Evolutionary conservation across 2,888 invertebrate species (phyloP), one percentile per base, ranked within the genome.

Genomic region (Zygogramma bicolorata): DNA sequence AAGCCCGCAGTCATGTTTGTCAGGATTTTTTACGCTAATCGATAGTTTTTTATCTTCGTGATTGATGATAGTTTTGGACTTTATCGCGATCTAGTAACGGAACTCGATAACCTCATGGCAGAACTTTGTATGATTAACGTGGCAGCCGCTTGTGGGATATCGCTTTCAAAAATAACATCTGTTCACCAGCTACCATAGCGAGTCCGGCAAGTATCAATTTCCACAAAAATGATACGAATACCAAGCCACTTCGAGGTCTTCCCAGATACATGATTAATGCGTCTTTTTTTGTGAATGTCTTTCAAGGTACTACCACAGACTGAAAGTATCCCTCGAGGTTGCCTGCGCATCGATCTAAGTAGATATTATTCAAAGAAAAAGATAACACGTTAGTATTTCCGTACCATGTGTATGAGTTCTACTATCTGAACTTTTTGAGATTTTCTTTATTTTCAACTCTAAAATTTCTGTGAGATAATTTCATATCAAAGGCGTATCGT

Each of bases 131-230:
- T 27, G 53, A 53, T 53, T 53, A 27, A 7, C 53, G 42, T 60
- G 53, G 59, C 65, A 65, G 60, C 70, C 65, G 65, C 65, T 71
- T 57, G 66, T 18, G 70, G 62, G 42, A 57, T 73, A 73, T 73
- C 73, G 18, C 8, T 65, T 68, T 53, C 72, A 61, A 61, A 65
- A 68, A 61, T 46, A 72, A 72, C 72, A 72, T 68, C 68, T 68
- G 68, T 68, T 68, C 65, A 65, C 60, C 63, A 70, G 68, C 65
- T 34, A 68, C 61, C 18, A 27, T 3, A 29, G 7, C 20, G 40
- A n/a, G 53, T 42, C 68, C 62, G 40, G 42, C 34, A 65, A 69
- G 69, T 63, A 63, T 69, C 69, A 59, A 27, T 69, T 69, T 63
- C 40, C 57, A 58, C 63, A 63, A 38, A 46, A 69, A 67, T 40